Base-by-base conservation (phyloP, 2,888 invertebrate species). In the Thumatha senex region DNA sequence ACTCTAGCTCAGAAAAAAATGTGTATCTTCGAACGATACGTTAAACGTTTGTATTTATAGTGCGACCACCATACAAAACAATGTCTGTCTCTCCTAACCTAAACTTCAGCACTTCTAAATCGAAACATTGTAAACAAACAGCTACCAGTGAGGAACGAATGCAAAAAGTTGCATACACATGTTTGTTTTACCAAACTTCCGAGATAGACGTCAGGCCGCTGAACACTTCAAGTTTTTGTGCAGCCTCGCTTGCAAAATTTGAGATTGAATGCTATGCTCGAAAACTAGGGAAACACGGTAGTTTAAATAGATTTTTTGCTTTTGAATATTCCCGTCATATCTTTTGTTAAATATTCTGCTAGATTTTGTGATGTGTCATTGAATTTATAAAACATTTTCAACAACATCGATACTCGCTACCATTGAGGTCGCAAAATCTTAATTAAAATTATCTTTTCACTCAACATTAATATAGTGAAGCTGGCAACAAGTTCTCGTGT, bases 121-220 rank as follows among this genome's bases (percentile, higher is more conserved):
- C 33, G 38, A 14, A 35, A 53, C 45, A 51, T 50, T 63, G 64
- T 58, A 65, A 56, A 67, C 46, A 7, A 47, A 47, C 36, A 8
- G 61, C 58, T 57, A 58, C 60, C 58, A 56, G 51, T 44, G 24
- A 54, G 40, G 47, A 61, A 48, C 40, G 49, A 58, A 63, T 50
- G 49, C 43, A 67, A 65, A 62, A 62, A 40, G 45, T 53, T 38
- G 11, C 56, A 14, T 42, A 11, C 33, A 34, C 41, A 52, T 59
- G 51, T 54, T 31, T 7, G 52, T 48, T 56, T 63, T 57, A 18
- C 30, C 12, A 49, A 52, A 51, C 56, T 54, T 54, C 15, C 39
- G 34, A 46, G 51, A 49, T 38, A 49, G 40, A 41, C 14, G 49
- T 47, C 46, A 15, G 45, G 54, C 29, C 34, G 40, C 39, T 31